A percentile compares a stretch with the other conserved stretches of the same genome.
phyloP scores from a whole-genome alignment of 30 jellyfish, hydroid and myxozoan genomes.

The Turritopsis dohrnii region DNA sequence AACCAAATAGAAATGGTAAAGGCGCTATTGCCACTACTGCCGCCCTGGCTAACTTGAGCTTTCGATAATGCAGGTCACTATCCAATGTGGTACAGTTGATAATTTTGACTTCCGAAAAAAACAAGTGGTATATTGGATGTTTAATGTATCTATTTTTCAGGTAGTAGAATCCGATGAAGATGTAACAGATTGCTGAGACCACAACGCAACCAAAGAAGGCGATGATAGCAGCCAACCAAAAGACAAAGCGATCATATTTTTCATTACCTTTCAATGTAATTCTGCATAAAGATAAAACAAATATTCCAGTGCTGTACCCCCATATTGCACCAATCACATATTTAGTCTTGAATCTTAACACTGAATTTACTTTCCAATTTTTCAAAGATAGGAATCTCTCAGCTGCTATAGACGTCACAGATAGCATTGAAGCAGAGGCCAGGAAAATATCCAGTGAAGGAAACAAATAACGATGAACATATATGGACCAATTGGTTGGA shows the following conservation, averaged over 20 bases:
- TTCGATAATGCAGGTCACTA: not conserved
- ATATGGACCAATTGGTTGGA: not conserved
- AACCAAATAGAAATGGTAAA: not conserved
- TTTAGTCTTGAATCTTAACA: not conserved
- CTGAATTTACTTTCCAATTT: not conserved
- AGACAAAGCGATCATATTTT: not conserved
- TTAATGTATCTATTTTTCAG: not conserved
- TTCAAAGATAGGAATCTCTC: not conserved
- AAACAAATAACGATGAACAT: not conserved
- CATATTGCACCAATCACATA: not conserved
- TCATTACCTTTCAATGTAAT: not conserved
- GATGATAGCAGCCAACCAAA: not conserved
- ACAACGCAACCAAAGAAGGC: not conserved
- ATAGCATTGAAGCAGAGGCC: conserved; percentile 7
- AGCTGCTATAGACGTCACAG: conserved; percentile 2
- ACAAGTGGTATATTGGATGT: not conserved
- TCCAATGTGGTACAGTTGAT: too few relatives aligned
- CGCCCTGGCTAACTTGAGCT: not conserved
- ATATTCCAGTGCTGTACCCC: not conserved
- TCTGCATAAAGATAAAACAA: not conserved
- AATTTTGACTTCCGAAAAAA: not conserved
- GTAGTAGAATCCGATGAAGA: not conserved
- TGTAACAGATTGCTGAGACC: not conserved
- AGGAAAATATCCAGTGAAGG: conserved; percentile 6
- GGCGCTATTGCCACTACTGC: not conserved